These are phyloP conservation scores for Hypocryptadius cinnamomeus DNA, from an alignment of 2,113 vertebrate species.

Conservation along the genomic window DNA sequence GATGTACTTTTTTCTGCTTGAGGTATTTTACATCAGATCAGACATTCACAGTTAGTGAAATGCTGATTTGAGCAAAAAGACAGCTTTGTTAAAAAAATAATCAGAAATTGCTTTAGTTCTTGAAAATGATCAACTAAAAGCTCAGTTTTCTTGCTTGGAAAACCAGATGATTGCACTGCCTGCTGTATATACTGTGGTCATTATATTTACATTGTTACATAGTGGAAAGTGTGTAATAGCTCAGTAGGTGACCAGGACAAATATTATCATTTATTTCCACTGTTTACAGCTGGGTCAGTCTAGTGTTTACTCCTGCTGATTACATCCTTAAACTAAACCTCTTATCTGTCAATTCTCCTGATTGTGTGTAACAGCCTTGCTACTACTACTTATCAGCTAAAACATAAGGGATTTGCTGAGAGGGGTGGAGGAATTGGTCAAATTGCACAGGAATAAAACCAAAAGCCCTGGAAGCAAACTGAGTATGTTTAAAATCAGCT, in stretches of 20 bases:
- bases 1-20: background rate
- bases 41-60: background rate
- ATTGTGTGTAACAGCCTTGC: slow-evolving; percentile 21
- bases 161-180: background rate
- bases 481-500: background rate
- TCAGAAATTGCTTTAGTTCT: background rate
- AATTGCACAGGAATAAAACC: background rate
- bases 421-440: background rate
- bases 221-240: slow-evolving; percentile 41
- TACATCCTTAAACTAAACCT: slow-evolving; percentile 63
- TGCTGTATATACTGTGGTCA: background rate
- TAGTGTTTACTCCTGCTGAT: slow-evolving; percentile 57
- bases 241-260: slow-evolving; percentile 53
- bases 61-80: background rate
- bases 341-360: slow-evolving; percentile 53
- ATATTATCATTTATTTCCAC: slow-evolving; percentile 54
- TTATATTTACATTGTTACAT: slow-evolving; percentile 23
- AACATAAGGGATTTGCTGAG: slow-evolving; percentile 7
- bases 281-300: slow-evolving; percentile 52
- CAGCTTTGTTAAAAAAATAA: background rate
- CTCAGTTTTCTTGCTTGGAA: background rate
- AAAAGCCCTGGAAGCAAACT: background rate
- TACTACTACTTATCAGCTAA: slow-evolving; percentile 35
- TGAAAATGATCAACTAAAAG: background rate
- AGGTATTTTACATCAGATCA: background rate